These are phyloP conservation scores for Liopterus haemorrhoidalis DNA, from an alignment of 2,888 invertebrate species.

Conservation along the genomic window DNA sequence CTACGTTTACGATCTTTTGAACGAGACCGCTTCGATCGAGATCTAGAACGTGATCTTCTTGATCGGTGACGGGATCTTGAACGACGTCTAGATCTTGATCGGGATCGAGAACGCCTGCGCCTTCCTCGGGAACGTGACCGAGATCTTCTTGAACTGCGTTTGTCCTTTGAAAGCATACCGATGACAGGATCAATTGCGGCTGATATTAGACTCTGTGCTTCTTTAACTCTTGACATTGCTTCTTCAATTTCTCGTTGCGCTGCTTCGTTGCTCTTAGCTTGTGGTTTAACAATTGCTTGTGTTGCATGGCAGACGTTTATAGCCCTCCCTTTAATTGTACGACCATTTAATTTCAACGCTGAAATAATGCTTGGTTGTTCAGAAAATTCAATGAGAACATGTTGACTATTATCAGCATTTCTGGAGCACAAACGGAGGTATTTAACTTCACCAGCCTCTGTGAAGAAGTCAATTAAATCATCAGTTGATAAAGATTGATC, in stretches of 20 bases:
- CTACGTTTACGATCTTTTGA: slow-evolving; percentile 49
- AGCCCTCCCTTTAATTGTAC: slow-evolving; percentile 63
- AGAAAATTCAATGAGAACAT: slow-evolving; percentile 87
- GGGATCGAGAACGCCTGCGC: slow-evolving; percentile 50
- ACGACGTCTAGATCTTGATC: slow-evolving; percentile 58
- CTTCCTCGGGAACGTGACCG: slow-evolving; percentile 44
- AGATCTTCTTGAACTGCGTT: slow-evolving; percentile 53
- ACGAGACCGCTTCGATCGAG: slow-evolving; percentile 53
- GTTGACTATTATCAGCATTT: slow-evolving; percentile 67
- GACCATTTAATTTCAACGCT: slow-evolving; percentile 80
- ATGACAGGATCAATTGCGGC: slow-evolving; percentile 91
- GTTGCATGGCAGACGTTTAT: slow-evolving; percentile 81
- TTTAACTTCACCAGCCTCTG: slow-evolving; percentile 86
- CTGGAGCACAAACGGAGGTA: slow-evolving; percentile 88
- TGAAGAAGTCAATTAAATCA: slow-evolving; percentile 84
- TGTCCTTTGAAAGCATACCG: slow-evolving; percentile 79
- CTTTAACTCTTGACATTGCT: slow-evolving; percentile 93
- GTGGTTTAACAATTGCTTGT: slow-evolving; percentile 85
- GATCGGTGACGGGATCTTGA: slow-evolving; percentile 54
- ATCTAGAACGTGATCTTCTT: slow-evolving; percentile 52
- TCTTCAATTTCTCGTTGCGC: slow-evolving; percentile 94
- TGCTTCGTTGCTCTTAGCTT: slow-evolving; percentile 91
- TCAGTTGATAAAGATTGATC: slow-evolving; percentile 63
- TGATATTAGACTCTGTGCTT: slow-evolving; percentile 90
- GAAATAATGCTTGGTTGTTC: slow-evolving; percentile 84